These are phyloP conservation scores for Metalampra italica DNA, from an alignment of 2,888 invertebrate species.

Conservation along the genomic window DNA sequence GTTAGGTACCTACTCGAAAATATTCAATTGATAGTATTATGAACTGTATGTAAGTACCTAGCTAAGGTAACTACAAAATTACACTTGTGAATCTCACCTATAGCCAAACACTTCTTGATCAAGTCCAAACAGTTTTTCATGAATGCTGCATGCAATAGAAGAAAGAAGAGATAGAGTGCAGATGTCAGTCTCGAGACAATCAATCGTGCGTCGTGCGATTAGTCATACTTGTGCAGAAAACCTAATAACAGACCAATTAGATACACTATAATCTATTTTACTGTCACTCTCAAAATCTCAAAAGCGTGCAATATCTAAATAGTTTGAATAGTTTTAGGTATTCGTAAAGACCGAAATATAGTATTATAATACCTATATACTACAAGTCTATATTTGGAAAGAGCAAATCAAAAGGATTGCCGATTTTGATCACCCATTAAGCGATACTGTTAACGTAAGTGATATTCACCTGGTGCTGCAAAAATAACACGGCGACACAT, in stretches of 20 bases:
- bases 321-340: neutral
- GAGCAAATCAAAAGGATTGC: too few relatives aligned
- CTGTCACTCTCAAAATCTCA: conserved; percentile 1
- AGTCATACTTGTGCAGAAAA: conserved; percentile 27
- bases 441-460: too few relatives aligned
- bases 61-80: neutral
- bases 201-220: conserved; percentile 41
- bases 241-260: conserved; percentile 24
- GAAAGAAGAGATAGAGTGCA: conserved; percentile 73
- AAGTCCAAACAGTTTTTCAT: conserved; percentile 89
- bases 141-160: conserved; percentile 87
- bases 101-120: conserved; percentile 86
- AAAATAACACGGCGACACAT: too few relatives aligned
- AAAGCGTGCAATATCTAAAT: conserved; percentile 9
- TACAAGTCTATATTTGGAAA: too few relatives aligned
- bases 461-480: too few relatives aligned
- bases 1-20: too few relatives aligned
- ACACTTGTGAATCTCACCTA: conserved; percentile 72
- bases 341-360: too few relatives aligned
- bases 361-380: too few relatives aligned
- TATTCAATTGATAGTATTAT: too few relatives aligned
- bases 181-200: conserved; percentile 36
- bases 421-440: too few relatives aligned
- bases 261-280: conserved; percentile 12
- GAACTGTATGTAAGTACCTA: neutral